Conservation (phyloP, 1,140 invertebrate genomes). For the Hermatobates lingyangjiaoensis region DNA sequence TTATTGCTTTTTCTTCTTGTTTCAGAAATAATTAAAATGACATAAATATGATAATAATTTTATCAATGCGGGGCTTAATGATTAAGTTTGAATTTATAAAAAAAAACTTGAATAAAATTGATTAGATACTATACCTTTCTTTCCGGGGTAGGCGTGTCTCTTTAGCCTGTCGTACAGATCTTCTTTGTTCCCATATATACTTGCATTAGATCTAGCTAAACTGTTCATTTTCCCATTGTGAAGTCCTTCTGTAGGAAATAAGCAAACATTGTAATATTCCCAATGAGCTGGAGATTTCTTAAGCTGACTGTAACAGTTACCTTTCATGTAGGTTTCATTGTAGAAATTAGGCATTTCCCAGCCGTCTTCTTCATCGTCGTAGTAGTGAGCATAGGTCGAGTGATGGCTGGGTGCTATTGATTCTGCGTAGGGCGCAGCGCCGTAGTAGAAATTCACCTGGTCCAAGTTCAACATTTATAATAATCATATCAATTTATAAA, state of each 20-base stretch:
- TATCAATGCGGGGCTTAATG: slow-evolving; percentile 4
- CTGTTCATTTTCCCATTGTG: slow-evolving; percentile 73
- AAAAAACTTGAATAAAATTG: background rate
- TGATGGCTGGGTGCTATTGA: slow-evolving; percentile 87
- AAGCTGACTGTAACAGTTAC: slow-evolving; percentile 26
- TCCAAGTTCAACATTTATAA: too few relatives aligned
- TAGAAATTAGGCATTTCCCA: slow-evolving; percentile 97
- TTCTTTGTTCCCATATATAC: slow-evolving; percentile 87
- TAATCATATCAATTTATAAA: too few relatives aligned
- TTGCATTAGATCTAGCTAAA: slow-evolving; percentile 74
- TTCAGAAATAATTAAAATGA: background rate
- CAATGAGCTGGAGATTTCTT: background rate
- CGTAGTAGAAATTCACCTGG: slow-evolving; percentile 94
- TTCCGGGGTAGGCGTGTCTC: slow-evolving; percentile 85
- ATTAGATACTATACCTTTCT: slow-evolving; percentile 52
- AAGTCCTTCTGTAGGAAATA: slow-evolving; percentile 42
- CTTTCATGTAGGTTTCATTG: slow-evolving; percentile 91
- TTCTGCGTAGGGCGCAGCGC: slow-evolving; percentile 80
- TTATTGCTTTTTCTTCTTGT: slow-evolving; percentile 1
- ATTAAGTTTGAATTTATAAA: slow-evolving; percentile 2
- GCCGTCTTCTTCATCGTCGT: slow-evolving; percentile 84
- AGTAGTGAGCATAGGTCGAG: slow-evolving; percentile 87
- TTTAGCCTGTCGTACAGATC: slow-evolving; percentile 89
- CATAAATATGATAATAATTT: slow-evolving; percentile 3
- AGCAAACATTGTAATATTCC: background rate